Base-by-base conservation (phyloP, 1,140 invertebrate species). In the Coenobita brevimanus region DNA sequence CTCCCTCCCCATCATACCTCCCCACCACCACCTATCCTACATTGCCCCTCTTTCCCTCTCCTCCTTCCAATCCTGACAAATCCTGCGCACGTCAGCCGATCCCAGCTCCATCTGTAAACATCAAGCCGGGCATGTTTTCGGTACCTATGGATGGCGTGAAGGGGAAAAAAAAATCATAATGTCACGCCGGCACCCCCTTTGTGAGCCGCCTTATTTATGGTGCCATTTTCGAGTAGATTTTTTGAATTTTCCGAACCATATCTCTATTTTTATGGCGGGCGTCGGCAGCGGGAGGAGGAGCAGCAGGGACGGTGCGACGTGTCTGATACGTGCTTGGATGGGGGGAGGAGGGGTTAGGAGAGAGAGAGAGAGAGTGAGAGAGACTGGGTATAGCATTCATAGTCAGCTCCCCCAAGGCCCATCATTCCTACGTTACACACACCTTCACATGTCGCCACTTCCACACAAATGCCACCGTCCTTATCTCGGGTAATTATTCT, bases 221-320 rank as follows among this genome's bases (percentile, higher is more conserved):
- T 64, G 86, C 79, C 86, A 88, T 88, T 88, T 87, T 88, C 79
- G 80, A 82, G 86, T 88, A 82, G 86, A 88, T 88, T 88, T 88
- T 88, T 88, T 88, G 86, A 88, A 88, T 88, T 88, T 88, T 88
- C 86, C 79, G 62, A 88, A 75, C 86, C 86, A 88, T 88, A 88
- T 82, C 86, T 82, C 80, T 88, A 88, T 88, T 88, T 88, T 88
- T 88, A 88, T 88, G 86, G 73, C 27, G 4, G 67, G 67, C 33
- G 57, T n/a, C n/a, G n/a, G 27, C 17, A 62, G 57, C 21, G 57
- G 27, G 57, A n/a, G 46, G 46, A 50, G 46, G 6, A 30, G 17
- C 24, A 30, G 4, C 60, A 67, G 79, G 71, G 80, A 36, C 67
- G 62, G 86, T 75, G 71, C 50, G 86, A 88, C 86, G 82, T 64